phyloP scores from a whole-genome alignment of 2,888 invertebrate species.

The Pyralis farinalis region DNA sequence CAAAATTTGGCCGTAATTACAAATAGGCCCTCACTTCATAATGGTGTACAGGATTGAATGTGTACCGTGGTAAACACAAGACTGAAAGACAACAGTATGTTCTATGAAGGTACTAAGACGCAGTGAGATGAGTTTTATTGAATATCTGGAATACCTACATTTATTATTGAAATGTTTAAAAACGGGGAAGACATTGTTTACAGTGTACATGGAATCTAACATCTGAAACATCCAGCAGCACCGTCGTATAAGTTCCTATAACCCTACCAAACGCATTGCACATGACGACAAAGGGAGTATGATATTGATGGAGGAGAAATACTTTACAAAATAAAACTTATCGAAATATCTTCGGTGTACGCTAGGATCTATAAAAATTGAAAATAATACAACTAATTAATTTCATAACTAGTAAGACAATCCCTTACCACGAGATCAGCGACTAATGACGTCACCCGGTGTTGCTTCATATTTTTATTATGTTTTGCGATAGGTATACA shows the following conservation, averaged over 20 bases:
- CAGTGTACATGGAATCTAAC: slow-evolving; percentile 24
- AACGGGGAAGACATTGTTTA: slow-evolving; percentile 67
- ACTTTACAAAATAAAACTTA: slow-evolving; percentile 80
- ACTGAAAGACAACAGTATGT: slow-evolving; percentile 12
- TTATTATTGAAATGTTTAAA: slow-evolving; percentile 40
- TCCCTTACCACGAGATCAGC: slow-evolving; percentile 82
- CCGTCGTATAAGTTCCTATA: slow-evolving; percentile 41
- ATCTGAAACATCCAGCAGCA: slow-evolving; percentile 35
- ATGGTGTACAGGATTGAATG: slow-evolving; percentile 34
- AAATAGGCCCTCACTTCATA: slow-evolving; percentile 61
- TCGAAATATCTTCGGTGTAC: slow-evolving; percentile 81
- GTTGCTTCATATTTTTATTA: slow-evolving; percentile 35
- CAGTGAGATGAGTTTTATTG: not conserved
- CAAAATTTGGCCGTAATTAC: slow-evolving; percentile 68
- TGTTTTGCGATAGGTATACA: slow-evolving; percentile 3
- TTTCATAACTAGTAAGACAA: slow-evolving; percentile 80
- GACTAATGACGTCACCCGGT: slow-evolving; percentile 68
- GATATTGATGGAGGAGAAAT: slow-evolving; percentile 79
- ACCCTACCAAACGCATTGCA: slow-evolving; percentile 41
- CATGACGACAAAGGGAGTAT: slow-evolving; percentile 47
- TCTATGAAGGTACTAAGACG: not conserved
- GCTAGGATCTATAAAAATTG: slow-evolving; percentile 81
- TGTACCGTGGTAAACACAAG: slow-evolving; percentile 15
- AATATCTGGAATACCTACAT: slow-evolving; percentile 21
- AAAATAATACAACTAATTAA: slow-evolving; percentile 81